Conservation (phyloP, 2,888 invertebrate species). For the Altica lythri region DNA sequence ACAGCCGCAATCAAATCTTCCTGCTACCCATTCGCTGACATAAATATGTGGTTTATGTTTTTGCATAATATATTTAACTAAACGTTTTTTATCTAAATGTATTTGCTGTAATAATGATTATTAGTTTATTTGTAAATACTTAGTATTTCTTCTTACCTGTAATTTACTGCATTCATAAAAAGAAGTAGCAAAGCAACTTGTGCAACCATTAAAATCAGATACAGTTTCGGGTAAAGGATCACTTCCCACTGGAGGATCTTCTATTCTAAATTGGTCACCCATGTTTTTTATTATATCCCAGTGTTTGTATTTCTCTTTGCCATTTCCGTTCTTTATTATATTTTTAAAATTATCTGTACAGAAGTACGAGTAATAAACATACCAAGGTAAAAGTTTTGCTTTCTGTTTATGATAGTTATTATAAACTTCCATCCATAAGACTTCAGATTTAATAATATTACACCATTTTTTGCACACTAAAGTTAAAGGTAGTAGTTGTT, state of each 20-base stretch:
- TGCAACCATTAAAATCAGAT: constrained; percentile 54
- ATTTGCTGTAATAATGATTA: constrained; percentile 31
- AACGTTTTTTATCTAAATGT: constrained; percentile 31
- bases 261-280: constrained; percentile 59
- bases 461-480: constrained; percentile 62
- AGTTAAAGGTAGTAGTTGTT: constrained; percentile 55
- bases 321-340: constrained; percentile 61
- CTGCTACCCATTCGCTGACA: constrained; percentile 59
- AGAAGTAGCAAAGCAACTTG: constrained; percentile 63
- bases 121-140: constrained; percentile 11
- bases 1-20: constrained; percentile 59
- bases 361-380: constrained; percentile 56
- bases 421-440: constrained; percentile 48
- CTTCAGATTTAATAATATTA: constrained; percentile 53
- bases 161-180: constrained; percentile 57
- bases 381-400: constrained; percentile 50
- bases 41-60: constrained; percentile 60
- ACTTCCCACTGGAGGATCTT: constrained; percentile 58
- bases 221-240: constrained; percentile 55
- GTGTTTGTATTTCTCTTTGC: constrained; percentile 52
- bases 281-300: constrained; percentile 56
- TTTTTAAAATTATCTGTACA: constrained; percentile 57
- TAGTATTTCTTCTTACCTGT: constrained; percentile 55
- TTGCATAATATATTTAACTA: constrained; percentile 55
- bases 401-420: constrained; percentile 41